These are phyloP conservation scores for Mercenaria mercenaria DNA, from an alignment of 1,140 invertebrate genomes.

Conservation along the genomic window DNA sequence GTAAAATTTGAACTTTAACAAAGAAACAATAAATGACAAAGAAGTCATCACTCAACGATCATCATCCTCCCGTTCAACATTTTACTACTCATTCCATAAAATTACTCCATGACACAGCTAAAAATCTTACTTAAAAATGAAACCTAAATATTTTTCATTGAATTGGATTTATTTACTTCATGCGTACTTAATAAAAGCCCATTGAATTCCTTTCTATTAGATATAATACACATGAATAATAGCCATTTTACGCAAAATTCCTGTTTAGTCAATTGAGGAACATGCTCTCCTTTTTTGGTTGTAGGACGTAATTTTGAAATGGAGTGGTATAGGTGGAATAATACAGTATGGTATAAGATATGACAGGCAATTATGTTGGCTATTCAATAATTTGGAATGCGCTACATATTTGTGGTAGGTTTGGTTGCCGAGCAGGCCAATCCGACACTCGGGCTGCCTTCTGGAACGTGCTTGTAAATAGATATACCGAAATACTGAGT, in stretches of 20 bases:
- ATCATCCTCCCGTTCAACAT: too few relatives aligned
- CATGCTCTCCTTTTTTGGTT: neutral
- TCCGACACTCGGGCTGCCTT: neutral
- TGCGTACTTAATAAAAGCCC: conserved; percentile 32
- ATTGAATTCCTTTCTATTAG: neutral
- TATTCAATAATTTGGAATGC: neutral
- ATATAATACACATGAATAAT: neutral
- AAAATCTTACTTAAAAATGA: neutral
- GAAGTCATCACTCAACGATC: too few relatives aligned
- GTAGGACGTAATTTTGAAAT: neutral
- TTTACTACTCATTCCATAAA: too few relatives aligned
- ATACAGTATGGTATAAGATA: neutral
- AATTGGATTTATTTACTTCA: neutral
- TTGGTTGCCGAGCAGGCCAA: neutral
- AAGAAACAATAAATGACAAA: too few relatives aligned
- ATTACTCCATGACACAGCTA: neutral
- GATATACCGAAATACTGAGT: neutral
- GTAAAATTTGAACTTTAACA: too few relatives aligned
- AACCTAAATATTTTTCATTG: conserved; percentile 5
- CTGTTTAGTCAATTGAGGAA: neutral
- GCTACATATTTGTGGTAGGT: neutral
- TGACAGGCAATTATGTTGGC: neutral
- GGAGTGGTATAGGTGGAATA: neutral
- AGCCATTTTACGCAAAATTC: conserved; percentile 23
- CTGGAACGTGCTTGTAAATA: conserved; percentile 6